These are phyloP conservation scores for Chlorops oryzae DNA, from an alignment of 1,140 invertebrate genomes.

Conservation along the genomic window DNA sequence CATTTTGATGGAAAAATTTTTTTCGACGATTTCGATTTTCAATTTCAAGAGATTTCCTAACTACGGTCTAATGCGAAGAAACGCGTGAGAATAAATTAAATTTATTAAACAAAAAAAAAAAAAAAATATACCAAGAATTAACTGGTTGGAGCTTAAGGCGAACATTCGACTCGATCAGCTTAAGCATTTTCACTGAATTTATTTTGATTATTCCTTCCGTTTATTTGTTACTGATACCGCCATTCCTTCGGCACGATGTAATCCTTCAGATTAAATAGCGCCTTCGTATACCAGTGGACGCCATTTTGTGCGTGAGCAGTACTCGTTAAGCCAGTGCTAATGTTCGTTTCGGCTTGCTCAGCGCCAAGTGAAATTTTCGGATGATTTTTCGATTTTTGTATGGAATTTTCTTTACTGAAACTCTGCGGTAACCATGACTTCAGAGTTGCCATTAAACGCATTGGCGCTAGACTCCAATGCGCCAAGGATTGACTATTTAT, in stretches of 20 bases:
- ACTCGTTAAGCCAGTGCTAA: too few relatives aligned
- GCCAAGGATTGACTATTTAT: slow-evolving; percentile 78
- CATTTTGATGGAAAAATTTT: too few relatives aligned
- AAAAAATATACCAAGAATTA: not conserved
- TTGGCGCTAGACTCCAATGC: slow-evolving; percentile 75
- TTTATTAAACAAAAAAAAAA: not conserved
- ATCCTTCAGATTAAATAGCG: slow-evolving; percentile 66
- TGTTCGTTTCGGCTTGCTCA: too few relatives aligned
- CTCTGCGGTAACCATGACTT: slow-evolving; percentile 34
- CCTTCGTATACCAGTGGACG: slow-evolving; percentile 80
- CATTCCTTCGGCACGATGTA: slow-evolving; percentile 59
- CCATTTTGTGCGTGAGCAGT: slow-evolving; percentile 50
- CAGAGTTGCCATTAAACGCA: slow-evolving; percentile 57
- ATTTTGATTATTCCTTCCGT: too few relatives aligned
- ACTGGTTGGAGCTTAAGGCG: not conserved
- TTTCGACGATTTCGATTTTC: too few relatives aligned
- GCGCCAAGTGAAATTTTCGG: too few relatives aligned
- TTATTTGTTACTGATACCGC: slow-evolving; percentile 39
- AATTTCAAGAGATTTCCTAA: too few relatives aligned
- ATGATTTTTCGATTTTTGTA: too few relatives aligned
- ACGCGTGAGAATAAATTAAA: too few relatives aligned
- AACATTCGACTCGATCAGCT: not conserved
- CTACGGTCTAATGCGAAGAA: too few relatives aligned
- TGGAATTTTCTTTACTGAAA: too few relatives aligned
- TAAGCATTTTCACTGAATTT: not conserved